These are phyloP conservation scores for Epiblema foenella DNA, from an alignment of 2,888 invertebrate species.

Conservation along the genomic window DNA sequence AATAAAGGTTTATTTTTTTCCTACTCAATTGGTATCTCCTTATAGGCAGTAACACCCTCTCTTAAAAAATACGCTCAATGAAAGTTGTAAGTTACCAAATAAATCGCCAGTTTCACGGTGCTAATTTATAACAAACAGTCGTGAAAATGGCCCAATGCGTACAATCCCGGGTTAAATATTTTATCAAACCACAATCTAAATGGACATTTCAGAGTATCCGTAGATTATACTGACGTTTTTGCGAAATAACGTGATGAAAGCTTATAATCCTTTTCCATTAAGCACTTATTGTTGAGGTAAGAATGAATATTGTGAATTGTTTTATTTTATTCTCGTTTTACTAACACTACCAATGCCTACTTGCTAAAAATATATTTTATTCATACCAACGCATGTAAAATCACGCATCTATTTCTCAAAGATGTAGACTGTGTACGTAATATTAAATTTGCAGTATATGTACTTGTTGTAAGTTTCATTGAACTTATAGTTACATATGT, in stretches of 20 bases:
- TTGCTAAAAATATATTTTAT: too few relatives aligned
- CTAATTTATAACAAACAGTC: neutral
- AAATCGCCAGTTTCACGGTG: conserved; percentile 16
- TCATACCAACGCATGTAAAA: too few relatives aligned
- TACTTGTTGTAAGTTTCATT: too few relatives aligned
- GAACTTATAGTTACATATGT: too few relatives aligned
- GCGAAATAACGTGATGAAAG: conserved; percentile 64
- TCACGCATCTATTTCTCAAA: too few relatives aligned
- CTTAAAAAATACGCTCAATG: too few relatives aligned
- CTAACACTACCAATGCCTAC: neutral
- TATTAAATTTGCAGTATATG: too few relatives aligned
- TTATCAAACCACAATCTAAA: conserved; percentile 60
- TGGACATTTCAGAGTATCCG: conserved; percentile 55
- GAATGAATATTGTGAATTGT: conserved; percentile 17
- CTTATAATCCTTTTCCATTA: conserved; percentile 67
- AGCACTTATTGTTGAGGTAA: conserved; percentile 64
- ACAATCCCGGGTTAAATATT: conserved; percentile 45
- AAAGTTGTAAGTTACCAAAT: too few relatives aligned
- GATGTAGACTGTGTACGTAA: too few relatives aligned
- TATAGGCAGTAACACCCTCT: too few relatives aligned
- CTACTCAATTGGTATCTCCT: too few relatives aligned
- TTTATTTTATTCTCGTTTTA: neutral
- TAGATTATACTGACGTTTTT: conserved; percentile 65
- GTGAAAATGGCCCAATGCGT: conserved; percentile 38
- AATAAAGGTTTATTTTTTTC: too few relatives aligned